phyloP scores from a whole-genome alignment of 2,888 invertebrate genomes.

The Masnerella sp. region DNA sequence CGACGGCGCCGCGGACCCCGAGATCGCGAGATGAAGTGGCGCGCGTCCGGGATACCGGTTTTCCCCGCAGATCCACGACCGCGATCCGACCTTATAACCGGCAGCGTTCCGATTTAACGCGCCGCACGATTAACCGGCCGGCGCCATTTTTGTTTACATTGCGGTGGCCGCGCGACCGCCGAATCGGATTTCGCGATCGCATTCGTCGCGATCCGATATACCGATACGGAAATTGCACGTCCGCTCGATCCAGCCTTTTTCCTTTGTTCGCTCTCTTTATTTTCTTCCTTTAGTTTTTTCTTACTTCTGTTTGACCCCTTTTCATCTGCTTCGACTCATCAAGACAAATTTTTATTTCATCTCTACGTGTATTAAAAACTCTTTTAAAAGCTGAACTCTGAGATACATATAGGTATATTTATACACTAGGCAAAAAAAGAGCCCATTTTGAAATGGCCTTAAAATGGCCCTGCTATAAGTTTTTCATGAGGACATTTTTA shows the following conservation, averaged over 20 bases:
- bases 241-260: too few relatives aligned
- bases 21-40: conserved; percentile 33
- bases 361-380: too few relatives aligned
- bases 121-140: conserved; percentile 25
- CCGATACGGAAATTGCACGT: conserved; percentile 35
- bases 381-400: too few relatives aligned
- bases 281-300: neutral
- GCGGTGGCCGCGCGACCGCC: conserved; percentile 2
- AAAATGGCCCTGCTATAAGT: too few relatives aligned
- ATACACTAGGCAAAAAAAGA: too few relatives aligned
- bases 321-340: too few relatives aligned
- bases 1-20: conserved; percentile 32
- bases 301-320: too few relatives aligned
- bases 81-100: conserved; percentile 45
- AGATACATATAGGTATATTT: too few relatives aligned
- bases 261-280: too few relatives aligned
- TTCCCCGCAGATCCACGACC: conserved; percentile 40
- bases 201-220: conserved; percentile 31
- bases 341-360: too few relatives aligned
- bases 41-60: conserved; percentile 49
- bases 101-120: conserved; percentile 45
- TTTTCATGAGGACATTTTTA: too few relatives aligned
- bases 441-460: too few relatives aligned
- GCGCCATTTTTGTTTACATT: conserved; percentile 38
- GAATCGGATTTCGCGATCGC: conserved; percentile 38